Percentiles rank a stretch among this genome's conserved stretches.
Evolutionary conservation across 2,113 vertebrate species (phyloP).

Genomic region (Cavia porcellus): DNA sequence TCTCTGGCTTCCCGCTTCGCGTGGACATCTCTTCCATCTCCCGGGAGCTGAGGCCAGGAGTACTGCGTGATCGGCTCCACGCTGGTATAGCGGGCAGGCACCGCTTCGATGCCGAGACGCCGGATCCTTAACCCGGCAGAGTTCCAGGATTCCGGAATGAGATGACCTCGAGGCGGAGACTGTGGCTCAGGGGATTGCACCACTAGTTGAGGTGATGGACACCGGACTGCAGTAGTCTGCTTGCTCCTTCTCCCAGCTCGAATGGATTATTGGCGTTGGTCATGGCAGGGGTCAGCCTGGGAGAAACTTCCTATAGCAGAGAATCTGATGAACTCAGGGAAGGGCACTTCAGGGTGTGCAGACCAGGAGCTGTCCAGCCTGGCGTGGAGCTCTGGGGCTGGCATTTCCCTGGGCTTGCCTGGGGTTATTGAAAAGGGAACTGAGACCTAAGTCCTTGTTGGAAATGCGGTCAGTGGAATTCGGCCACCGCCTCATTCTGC

Average conservation of each 20-base stretch:
- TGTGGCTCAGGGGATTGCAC: conserved; percentile 90
- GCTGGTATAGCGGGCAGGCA: background rate
- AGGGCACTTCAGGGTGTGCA: background rate
- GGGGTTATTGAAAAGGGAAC: background rate
- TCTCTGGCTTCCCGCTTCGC: background rate
- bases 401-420: background rate
- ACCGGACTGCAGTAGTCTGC: background rate
- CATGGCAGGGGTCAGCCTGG: background rate
- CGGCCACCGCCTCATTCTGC: background rate
- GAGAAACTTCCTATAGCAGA: conserved; percentile 12
- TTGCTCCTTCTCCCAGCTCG: background rate
- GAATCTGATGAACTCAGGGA: conserved; percentile 2
- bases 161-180: conserved; percentile 89
- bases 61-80: background rate
- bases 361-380: conserved; percentile 76
- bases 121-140: conserved; percentile 82
- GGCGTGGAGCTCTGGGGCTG: background rate
- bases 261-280: background rate
- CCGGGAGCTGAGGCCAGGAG: conserved; percentile 59
- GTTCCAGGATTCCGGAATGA: conserved; percentile 89
- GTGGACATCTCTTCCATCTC: background rate
- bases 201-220: background rate
- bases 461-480: background rate
- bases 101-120: background rate
- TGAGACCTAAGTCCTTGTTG: conserved; percentile 42